Evolutionary conservation across 2,888 invertebrate genomes (phyloP).

Genomic region (Abrostola triplasia): DNA sequence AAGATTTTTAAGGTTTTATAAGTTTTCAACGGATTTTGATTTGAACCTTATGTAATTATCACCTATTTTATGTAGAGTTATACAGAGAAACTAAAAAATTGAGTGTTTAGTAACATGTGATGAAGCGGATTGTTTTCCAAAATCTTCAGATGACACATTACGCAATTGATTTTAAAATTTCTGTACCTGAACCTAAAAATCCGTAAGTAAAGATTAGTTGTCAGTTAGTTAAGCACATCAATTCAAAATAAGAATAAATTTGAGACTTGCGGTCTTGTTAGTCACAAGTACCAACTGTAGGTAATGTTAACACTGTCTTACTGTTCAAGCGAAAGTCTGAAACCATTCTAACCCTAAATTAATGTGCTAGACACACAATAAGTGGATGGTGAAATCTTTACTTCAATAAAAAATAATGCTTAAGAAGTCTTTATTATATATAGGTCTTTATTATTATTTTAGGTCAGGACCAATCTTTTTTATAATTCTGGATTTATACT

Average conservation of each 20-base stretch:
- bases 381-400: background rate
- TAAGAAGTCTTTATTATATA: background rate
- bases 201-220: background rate
- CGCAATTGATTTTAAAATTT: background rate
- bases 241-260: slow-evolving; percentile 10
- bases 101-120: too few species aligned
- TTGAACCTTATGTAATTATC: too few species aligned
- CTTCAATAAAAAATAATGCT: background rate
- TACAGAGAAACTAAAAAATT: too few species aligned
- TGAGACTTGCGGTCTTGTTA: slow-evolving; percentile 15
- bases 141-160: too few species aligned
- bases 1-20: too few species aligned
- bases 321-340: slow-evolving; percentile 13
- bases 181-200: background rate
- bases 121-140: too few species aligned
- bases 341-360: slow-evolving; percentile 1
- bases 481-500: too few species aligned
- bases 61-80: too few species aligned
- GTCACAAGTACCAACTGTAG: background rate
- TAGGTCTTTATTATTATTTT: background rate
- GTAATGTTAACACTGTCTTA: too few species aligned
- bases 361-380: slow-evolving; percentile 6
- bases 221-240: background rate
- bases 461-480: too few species aligned
- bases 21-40: too few species aligned